Percentiles rank a stretch among this genome's conserved stretches.
Conservation (phyloP, 2,888 invertebrate genomes). For the Clepsis dumicolana region DNA sequence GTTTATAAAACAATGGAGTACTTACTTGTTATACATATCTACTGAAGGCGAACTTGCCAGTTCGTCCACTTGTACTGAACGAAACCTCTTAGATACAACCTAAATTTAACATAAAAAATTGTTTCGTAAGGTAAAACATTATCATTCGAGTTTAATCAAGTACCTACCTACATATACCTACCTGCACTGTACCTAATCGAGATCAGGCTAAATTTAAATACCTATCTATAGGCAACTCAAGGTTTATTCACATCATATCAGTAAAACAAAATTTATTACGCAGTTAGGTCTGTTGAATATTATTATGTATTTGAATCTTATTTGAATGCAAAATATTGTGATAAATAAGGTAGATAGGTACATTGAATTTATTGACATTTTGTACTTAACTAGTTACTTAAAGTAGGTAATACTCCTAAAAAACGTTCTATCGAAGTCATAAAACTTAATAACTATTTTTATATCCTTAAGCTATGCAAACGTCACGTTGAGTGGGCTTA, state of each 20-base stretch:
- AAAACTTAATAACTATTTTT: background rate
- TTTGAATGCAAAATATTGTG: background rate
- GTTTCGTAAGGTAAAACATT: constrained; percentile 1
- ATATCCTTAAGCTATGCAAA: background rate
- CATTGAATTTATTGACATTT: background rate
- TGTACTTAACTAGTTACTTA: background rate
- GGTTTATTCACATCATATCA: constrained; percentile 1
- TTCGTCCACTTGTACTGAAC: background rate
- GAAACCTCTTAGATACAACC: background rate
- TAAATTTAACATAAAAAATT: background rate
- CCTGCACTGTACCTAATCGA: constrained; percentile 1
- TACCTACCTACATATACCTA: background rate
- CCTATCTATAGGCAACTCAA: background rate
- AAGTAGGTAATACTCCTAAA: background rate
- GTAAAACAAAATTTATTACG: background rate
- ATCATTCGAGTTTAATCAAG: constrained; percentile 6
- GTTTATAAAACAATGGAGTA: no score
- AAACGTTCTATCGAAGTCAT: background rate
- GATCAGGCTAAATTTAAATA: constrained; percentile 12
- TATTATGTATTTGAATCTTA: no score
- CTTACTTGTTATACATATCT: no score
- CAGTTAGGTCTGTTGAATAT: background rate
- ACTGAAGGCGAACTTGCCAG: no score
- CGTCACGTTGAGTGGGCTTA: constrained; percentile 16
- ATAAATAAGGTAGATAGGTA: no score